These are phyloP conservation scores for Marasmarcha lunaedactyla DNA, from an alignment of 2,888 invertebrate species.

Conservation along the genomic window DNA sequence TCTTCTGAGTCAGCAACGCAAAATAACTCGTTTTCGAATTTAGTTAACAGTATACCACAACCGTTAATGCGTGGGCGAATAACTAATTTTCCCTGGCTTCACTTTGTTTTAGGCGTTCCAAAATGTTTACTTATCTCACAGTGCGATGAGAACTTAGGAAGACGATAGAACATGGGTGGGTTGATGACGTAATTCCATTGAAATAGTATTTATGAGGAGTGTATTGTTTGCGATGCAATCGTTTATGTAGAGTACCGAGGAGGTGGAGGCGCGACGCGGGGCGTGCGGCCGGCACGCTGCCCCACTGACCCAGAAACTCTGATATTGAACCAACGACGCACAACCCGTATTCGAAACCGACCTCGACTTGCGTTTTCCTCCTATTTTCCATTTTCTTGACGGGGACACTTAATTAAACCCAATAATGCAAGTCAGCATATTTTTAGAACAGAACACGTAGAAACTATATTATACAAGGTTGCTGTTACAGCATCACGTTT, in stretches of 20 bases:
- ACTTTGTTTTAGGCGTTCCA: too few relatives aligned
- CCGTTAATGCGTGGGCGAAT: slow-evolving; percentile 47
- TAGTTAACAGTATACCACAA: slow-evolving; percentile 48
- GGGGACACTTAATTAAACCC: not conserved
- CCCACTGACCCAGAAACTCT: slow-evolving; percentile 66
- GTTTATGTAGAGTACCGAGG: slow-evolving; percentile 39
- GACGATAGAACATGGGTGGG: not conserved
- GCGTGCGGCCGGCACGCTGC: slow-evolving; percentile 49
- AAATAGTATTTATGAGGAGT: slow-evolving; percentile 1
- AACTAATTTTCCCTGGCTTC: too few relatives aligned
- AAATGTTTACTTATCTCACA: too few relatives aligned
- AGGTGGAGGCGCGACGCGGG: slow-evolving; percentile 33
- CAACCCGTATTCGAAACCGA: slow-evolving; percentile 56
- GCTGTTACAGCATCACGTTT: too few relatives aligned
- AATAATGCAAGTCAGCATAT: too few relatives aligned
- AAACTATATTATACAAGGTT: too few relatives aligned
- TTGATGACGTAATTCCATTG: not conserved
- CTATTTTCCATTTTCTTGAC: slow-evolving; percentile 23
- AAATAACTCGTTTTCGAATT: slow-evolving; percentile 50
- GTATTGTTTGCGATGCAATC: slow-evolving; percentile 17
- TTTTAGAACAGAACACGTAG: too few relatives aligned
- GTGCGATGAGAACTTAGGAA: too few relatives aligned
- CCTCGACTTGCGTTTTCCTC: slow-evolving; percentile 56
- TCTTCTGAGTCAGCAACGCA: slow-evolving; percentile 37
- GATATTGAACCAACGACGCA: slow-evolving; percentile 65